Conservation (phyloP, 2,888 invertebrate genomes). For the Sphecodes monilicornis region DNA sequence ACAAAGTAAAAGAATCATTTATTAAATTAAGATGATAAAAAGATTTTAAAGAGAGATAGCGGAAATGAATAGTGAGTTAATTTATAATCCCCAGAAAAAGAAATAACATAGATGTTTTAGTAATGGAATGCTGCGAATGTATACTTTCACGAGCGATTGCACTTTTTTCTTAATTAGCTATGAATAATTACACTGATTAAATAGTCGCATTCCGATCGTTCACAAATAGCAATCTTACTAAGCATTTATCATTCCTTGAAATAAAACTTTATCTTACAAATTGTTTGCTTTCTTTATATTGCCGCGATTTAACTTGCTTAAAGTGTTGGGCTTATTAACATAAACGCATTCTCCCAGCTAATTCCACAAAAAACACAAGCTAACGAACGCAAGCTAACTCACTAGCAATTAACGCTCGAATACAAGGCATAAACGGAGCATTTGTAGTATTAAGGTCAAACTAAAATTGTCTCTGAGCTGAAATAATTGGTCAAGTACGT, state of each 20-base stretch:
- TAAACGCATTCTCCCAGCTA: neutral
- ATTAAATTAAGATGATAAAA: neutral
- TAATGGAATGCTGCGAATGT: neutral
- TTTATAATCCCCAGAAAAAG: neutral
- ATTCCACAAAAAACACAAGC: neutral
- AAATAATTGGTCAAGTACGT: neutral
- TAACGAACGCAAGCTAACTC: neutral
- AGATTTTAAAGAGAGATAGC: neutral
- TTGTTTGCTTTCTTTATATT: neutral
- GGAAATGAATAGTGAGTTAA: neutral
- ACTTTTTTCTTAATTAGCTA: neutral
- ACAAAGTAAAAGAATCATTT: neutral
- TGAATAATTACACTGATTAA: neutral
- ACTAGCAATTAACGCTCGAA: conserved; percentile 3
- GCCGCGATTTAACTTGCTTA: neutral
- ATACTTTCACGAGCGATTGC: neutral
- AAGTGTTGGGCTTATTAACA: conserved; percentile 2
- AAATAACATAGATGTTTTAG: neutral
- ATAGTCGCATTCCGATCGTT: neutral
- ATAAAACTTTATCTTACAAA: neutral
- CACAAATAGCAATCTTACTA: neutral
- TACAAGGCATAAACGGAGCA: conserved; percentile 1
- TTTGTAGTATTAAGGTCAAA: conserved; percentile 12
- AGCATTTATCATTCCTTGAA: neutral
- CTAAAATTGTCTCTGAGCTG: conserved; percentile 3